Base-by-base conservation (phyloP, 2,113 vertebrate species). In the Toxostoma redivivum region DNA sequence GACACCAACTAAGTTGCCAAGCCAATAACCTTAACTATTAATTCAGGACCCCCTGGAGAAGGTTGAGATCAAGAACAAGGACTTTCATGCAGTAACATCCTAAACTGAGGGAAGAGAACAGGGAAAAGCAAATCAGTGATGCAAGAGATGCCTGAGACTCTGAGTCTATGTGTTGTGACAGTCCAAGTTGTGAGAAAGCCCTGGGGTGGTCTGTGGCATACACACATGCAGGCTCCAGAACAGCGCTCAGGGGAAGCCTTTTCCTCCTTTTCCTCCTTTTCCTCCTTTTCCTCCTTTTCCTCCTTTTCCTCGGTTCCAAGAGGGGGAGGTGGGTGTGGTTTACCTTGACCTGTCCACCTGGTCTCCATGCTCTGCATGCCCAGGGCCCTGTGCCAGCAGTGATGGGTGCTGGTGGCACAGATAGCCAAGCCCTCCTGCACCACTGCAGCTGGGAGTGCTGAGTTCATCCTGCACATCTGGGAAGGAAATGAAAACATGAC, bases 321-420 rank as follows among this genome's bases (percentile, higher is more conserved):
- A 25, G 21, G 0, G 9, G 9, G 4, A 12, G 22, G 7, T 3
- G 4, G 67, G 10, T 65, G 37, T 11, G 30, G 11, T 18, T 67
- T 22, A 22, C 18, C 15, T 28, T 1, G 1, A 12, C 28, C n/a
- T 28, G 8, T 12, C 23, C 44, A 15, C 27, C 38, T 62, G 35
- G 27, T 38, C 28, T 42, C 2, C 2, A 0, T 2, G 7, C 7
- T 20, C n/a, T 25, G 1, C 48, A 35, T 5, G 18, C 20, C 0
- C 0, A 27, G 54, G 28, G 65, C 45, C 58, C 54, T 23, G 31
- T 30, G 57, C 48, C 51, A 40, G 24, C n/a, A n/a, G 42, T 1
- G 1, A 0, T 1, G 4, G 22, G 30, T 7, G 4, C 12, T 40
- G 44, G 48, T 15, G 15, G 30, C 66, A 72, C 4, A 0, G 14